These are phyloP conservation scores for Sebastes taczanowskii DNA, from an alignment of 2,797 vertebrate genomes.

Conservation along the genomic window DNA sequence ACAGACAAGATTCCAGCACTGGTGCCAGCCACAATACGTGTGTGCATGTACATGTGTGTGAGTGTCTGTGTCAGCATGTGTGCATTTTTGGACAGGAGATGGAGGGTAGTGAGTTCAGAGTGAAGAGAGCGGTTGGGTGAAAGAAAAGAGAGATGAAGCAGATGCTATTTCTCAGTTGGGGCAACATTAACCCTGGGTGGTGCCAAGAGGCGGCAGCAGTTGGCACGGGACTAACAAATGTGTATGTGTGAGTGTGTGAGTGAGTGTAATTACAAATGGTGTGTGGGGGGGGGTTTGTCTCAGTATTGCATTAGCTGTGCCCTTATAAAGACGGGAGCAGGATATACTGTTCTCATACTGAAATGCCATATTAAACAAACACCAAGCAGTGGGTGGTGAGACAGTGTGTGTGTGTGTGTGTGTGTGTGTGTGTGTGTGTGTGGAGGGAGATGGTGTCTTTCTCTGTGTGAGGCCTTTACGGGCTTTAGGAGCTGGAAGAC, in stretches of 20 bases:
- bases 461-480: slow-evolving; percentile 64
- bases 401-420: slow-evolving; percentile 15
- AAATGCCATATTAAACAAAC: slow-evolving; percentile 77
- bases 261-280: slow-evolving; percentile 35
- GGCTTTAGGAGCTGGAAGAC: slow-evolving; percentile 52
- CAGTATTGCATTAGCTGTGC: slow-evolving; percentile 55
- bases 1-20: slow-evolving; percentile 49
- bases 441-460: slow-evolving; percentile 28
- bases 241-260: slow-evolving; percentile 25
- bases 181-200: slow-evolving; percentile 19
- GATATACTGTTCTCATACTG: slow-evolving; percentile 72
- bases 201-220: slow-evolving; percentile 51
- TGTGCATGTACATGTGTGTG: neutral
- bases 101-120: slow-evolving; percentile 19
- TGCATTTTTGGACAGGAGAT: slow-evolving; percentile 36
- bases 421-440: slow-evolving; percentile 7
- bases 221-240: slow-evolving; percentile 37
- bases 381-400: slow-evolving; percentile 63
- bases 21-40: slow-evolving; percentile 45
- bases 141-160: slow-evolving; percentile 66
- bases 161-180: slow-evolving; percentile 53
- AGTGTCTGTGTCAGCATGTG: slow-evolving; percentile 30
- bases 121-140: slow-evolving; percentile 36
- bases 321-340: slow-evolving; percentile 71
- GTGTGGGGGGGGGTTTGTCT: slow-evolving; percentile 6